phyloP scores from a whole-genome alignment of 2,888 invertebrate species.

The Thymelicus acteon region DNA sequence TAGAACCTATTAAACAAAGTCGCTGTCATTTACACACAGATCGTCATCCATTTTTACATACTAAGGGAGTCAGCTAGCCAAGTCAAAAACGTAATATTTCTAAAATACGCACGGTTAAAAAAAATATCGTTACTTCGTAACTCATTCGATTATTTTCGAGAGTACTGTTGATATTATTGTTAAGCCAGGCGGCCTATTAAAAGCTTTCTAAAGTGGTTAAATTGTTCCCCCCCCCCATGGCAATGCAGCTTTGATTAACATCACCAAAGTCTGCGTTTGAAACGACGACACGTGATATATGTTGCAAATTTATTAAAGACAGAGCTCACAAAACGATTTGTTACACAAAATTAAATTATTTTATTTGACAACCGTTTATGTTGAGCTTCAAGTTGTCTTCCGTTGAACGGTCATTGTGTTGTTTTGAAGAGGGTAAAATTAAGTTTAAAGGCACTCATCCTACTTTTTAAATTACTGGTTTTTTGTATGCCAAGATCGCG shows the following conservation, averaged over 20 bases:
- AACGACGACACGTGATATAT: slow-evolving; percentile 59
- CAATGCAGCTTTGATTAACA: slow-evolving; percentile 65
- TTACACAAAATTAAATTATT: slow-evolving; percentile 53
- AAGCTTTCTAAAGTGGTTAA: slow-evolving; percentile 57
- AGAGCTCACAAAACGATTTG: slow-evolving; percentile 54
- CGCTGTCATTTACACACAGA: not conserved
- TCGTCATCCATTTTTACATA: too few relatives aligned
- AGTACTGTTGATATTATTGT: too few relatives aligned
- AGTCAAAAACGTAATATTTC: too few relatives aligned
- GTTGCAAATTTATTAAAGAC: slow-evolving; percentile 59
- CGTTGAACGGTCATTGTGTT: slow-evolving; percentile 15
- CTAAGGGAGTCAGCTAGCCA: too few relatives aligned
- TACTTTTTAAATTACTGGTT: slow-evolving; percentile 9
- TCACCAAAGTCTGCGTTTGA: slow-evolving; percentile 56
- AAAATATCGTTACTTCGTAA: too few relatives aligned
- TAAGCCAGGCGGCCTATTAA: not conserved
- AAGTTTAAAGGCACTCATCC: slow-evolving; percentile 2
- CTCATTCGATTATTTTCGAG: too few relatives aligned
- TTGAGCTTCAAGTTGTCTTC: slow-evolving; percentile 18
- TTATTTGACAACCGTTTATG: slow-evolving; percentile 47
- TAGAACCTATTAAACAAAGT: not conserved
- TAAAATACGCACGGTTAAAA: too few relatives aligned
- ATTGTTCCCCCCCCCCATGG: slow-evolving; percentile 47
- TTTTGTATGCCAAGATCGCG: slow-evolving; percentile 2
- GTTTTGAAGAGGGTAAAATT: slow-evolving; percentile 4